phyloP scores from a whole-genome alignment of 2,797 vertebrate genomes.

The Sphenodon punctatus region DNA sequence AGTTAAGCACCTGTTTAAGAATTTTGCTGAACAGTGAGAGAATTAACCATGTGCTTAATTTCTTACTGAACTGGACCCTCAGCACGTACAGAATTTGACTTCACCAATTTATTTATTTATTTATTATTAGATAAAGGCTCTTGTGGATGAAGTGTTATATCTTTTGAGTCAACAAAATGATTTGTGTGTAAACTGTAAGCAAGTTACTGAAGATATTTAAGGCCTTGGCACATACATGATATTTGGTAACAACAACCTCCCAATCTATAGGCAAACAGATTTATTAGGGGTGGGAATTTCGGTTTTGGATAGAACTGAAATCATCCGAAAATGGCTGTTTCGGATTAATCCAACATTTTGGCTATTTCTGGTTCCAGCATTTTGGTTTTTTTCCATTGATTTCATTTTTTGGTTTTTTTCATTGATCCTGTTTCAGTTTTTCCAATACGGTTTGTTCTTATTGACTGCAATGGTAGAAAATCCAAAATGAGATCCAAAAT shows the following conservation, averaged over 20 bases:
- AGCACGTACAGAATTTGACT: not conserved
- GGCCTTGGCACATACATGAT: not conserved
- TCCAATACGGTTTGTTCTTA: no score
- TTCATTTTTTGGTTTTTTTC: no score
- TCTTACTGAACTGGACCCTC: not conserved
- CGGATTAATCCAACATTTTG: no score
- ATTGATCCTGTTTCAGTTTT: no score
- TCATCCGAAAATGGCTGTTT: no score
- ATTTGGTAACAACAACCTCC: not conserved
- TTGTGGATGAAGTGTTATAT: not conserved
- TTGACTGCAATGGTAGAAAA: no score
- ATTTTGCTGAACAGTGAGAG: constrained; percentile 7
- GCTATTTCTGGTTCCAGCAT: no score
- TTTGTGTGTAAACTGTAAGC: not conserved
- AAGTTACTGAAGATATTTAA: not conserved
- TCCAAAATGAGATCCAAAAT: no score
- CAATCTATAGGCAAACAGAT: constrained; percentile 25
- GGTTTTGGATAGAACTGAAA: no score
- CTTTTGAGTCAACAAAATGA: not conserved
- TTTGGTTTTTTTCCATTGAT: no score
- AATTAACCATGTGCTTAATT: constrained; percentile 7
- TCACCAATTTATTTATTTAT: not conserved
- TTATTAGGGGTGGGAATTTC: no score
- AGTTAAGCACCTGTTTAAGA: constrained; percentile 4
- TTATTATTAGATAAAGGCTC: not conserved